These are phyloP conservation scores for Tautogolabrus adspersus DNA, from an alignment of 2,113 vertebrate genomes.

Conservation along the genomic window DNA sequence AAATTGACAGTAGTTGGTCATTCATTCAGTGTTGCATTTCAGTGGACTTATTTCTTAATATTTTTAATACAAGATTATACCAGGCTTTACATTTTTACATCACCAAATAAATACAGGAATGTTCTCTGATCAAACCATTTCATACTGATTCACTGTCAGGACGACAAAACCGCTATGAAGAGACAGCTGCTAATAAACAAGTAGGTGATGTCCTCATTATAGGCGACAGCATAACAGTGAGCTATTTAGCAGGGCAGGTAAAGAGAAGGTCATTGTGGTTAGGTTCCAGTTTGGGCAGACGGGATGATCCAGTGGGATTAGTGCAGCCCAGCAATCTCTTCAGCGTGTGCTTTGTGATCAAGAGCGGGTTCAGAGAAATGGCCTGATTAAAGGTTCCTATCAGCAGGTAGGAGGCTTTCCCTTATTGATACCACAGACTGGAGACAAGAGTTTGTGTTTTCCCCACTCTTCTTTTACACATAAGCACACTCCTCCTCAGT, in stretches of 20 bases:
- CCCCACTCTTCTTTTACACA: constrained; percentile 16
- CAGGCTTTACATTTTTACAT: too few relatives aligned
- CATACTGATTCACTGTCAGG: not conserved
- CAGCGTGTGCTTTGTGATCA: constrained; percentile 54
- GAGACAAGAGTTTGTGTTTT: not conserved
- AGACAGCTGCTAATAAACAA: not conserved
- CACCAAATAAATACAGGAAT: too few relatives aligned
- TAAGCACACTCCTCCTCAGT: constrained; percentile 13
- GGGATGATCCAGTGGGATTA: constrained; percentile 72
- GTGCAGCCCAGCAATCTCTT: constrained; percentile 59
- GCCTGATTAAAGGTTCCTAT: constrained; percentile 56
- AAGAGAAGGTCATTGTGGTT: constrained; percentile 66
- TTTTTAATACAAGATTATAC: too few relatives aligned
- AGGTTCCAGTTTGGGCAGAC: constrained; percentile 60
- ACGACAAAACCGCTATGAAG: not conserved
- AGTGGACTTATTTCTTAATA: too few relatives aligned
- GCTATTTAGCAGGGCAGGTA: constrained; percentile 44
- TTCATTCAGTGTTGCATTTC: too few relatives aligned
- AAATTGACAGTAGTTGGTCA: too few relatives aligned
- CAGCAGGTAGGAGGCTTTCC: not conserved
- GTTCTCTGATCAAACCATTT: too few relatives aligned
- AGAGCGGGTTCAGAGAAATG: constrained; percentile 35
- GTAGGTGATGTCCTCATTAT: constrained; percentile 43
- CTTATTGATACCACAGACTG: not conserved
- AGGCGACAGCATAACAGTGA: constrained; percentile 1